Base-by-base conservation (phyloP, 2,113 vertebrate genomes). In the Alosa alosa region DNA sequence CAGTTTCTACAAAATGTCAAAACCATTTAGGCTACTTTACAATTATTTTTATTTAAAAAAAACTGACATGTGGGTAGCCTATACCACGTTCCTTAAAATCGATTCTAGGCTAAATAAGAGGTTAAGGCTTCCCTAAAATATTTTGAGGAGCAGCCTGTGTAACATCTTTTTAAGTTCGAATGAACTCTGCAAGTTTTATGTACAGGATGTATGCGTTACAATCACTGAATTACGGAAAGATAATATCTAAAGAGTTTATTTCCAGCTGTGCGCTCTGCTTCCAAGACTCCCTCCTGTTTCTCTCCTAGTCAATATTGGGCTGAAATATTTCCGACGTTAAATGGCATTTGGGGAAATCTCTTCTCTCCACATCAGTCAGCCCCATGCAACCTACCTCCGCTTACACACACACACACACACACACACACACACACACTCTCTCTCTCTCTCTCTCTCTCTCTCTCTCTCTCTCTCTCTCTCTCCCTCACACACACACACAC, bases 301-400 rank as follows among this genome's bases (percentile, higher is more conserved):
- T 91, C 86, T 82, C 84, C 84, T 86, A 93, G 92, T 93, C 94
- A 93, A 91, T 93, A 93, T 89, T 89, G 86, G 86, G 82, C 86
- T 87, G 86, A 93, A 94, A 93, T 91, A 93, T 94, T 94, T 93
- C 91, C 92, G 91, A 91, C 91, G 89, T 93, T 92, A 92, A 93
- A 90, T 92, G 90, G 91, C 92, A 94, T 93, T 94, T 91, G 89
- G 90, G 91, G 91, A 91, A 92, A 92, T 93, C 87, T 93, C 86
- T 88, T 82, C 87, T 88, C 83, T 84, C 87, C 88, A 90, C 89
- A 84, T 91, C 88, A 85, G 85, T 89, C 88, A 88, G 86, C 87
- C 64, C 44, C n/a, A 60, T 75, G 31, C 72, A 57, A 75, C 52
- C 52, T 17, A 18, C 81, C 78, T 44, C 50, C 81, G 3, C 10